Percentiles rank a stretch among this genome's conserved stretches.
Conservation (phyloP, 2,797 vertebrate genomes). For the Tauraco hartlaubi region DNA sequence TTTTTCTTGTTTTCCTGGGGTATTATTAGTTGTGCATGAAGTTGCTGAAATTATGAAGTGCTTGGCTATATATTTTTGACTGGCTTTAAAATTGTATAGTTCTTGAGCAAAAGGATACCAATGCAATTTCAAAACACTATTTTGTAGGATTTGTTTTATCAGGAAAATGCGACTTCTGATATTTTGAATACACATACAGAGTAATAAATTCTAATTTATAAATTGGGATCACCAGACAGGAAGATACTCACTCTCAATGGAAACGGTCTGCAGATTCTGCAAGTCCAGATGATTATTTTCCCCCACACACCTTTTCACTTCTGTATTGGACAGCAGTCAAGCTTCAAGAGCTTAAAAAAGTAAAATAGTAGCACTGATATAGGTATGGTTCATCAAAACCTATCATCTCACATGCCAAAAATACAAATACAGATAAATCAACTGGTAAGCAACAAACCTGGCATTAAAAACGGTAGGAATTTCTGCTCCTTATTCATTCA, state of each 20-base stretch:
- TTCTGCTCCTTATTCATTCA: constrained; percentile 63
- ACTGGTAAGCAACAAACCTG: constrained; percentile 71
- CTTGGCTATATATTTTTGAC: constrained; percentile 35
- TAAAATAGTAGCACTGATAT: not conserved
- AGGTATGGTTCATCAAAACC: not conserved
- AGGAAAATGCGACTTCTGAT: not conserved
- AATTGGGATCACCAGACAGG: not conserved
- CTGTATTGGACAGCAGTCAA: not conserved
- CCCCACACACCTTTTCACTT: not conserved
- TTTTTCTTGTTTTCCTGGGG: constrained; percentile 50
- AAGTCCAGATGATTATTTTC: not conserved
- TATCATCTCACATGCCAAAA: constrained; percentile 25
- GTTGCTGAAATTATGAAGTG: constrained; percentile 12
- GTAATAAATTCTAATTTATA: not conserved
- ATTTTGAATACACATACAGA: not conserved
- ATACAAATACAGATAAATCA: not conserved
- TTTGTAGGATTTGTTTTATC: not conserved
- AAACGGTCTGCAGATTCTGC: not conserved
- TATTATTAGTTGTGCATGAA: constrained; percentile 1
- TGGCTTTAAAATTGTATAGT: constrained; percentile 14
- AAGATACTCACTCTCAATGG: not conserved
- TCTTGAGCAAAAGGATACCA: constrained; percentile 63
- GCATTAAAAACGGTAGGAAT: constrained; percentile 35
- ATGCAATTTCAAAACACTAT: constrained; percentile 54
- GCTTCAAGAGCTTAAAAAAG: not conserved